A percentile compares a stretch with the other conserved stretches of the same genome.
phyloP scores from a whole-genome alignment of 1,140 invertebrate genomes.

The Steinernema khuongi region DNA sequence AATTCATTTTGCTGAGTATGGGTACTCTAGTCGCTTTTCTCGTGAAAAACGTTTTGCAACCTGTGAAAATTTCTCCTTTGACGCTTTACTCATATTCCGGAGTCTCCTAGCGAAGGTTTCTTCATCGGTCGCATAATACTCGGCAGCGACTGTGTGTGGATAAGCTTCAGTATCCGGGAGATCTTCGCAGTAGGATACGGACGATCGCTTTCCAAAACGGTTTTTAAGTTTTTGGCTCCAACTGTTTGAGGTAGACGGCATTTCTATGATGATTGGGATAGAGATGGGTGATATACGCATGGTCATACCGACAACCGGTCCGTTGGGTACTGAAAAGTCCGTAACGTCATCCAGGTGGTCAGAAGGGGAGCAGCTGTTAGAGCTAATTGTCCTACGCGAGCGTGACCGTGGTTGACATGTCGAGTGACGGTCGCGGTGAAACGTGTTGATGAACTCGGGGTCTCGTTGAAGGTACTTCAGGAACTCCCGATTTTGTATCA shows the following conservation, averaged over 20 bases:
- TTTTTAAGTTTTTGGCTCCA: conserved; percentile 9
- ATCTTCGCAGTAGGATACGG: neutral
- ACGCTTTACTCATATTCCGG: conserved; percentile 34
- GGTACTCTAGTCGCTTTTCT: neutral
- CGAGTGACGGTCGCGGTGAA: neutral
- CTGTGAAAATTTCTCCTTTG: conserved; percentile 31
- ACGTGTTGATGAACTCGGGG: neutral
- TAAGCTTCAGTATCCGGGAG: conserved; percentile 25
- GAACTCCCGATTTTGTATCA: conserved; percentile 48
- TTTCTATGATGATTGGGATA: neutral
- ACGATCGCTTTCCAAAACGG: conserved; percentile 19
- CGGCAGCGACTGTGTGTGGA: conserved; percentile 31
- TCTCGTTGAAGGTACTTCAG: conserved; percentile 35
- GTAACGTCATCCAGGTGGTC: neutral
- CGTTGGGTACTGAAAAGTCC: conserved; percentile 11
- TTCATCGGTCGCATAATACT: conserved; percentile 25
- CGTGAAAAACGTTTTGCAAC: conserved; percentile 28
- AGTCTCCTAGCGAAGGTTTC: conserved; percentile 29
- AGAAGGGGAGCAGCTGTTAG: neutral
- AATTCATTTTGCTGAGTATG: neutral
- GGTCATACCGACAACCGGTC: conserved; percentile 14
- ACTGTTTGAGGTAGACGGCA: conserved; percentile 14
- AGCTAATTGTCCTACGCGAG: neutral
- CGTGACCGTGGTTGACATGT: neutral
- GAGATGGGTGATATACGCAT: conserved; percentile 30